Percentiles rank a stretch among this genome's conserved stretches.
phyloP scores from a whole-genome alignment of 1,140 invertebrate species.

The Polypedilum vanderplanki region DNA sequence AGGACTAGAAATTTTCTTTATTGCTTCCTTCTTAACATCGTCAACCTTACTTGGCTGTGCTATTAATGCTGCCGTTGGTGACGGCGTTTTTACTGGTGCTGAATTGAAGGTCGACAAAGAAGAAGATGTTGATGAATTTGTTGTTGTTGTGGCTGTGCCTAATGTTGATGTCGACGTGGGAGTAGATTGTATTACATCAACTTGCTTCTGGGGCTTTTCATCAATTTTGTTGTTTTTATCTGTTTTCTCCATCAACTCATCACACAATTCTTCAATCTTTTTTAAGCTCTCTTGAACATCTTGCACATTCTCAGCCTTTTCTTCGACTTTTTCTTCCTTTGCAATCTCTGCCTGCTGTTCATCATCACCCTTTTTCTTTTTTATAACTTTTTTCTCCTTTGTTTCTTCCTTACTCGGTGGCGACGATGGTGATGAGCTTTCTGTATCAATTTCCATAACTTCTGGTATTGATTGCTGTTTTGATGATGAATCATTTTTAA shows the following conservation, averaged over 20 bases:
- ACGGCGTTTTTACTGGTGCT: too few species aligned
- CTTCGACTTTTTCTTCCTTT: conserved; percentile 31
- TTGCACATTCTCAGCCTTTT: conserved; percentile 43
- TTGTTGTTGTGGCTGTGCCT: too few species aligned
- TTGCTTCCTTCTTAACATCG: conserved; percentile 36
- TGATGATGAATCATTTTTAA: conserved; percentile 37
- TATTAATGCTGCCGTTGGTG: too few species aligned
- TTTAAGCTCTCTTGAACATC: conserved; percentile 43
- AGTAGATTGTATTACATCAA: conserved; percentile 25
- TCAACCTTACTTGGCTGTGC: conserved; percentile 34
- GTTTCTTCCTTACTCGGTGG: conserved; percentile 32
- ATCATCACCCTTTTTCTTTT: too few species aligned
- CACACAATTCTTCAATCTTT: conserved; percentile 39
- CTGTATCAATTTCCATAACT: conserved; percentile 37
- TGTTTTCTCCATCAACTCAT: conserved; percentile 41
- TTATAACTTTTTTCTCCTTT: conserved; percentile 34
- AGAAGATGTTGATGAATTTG: too few species aligned
- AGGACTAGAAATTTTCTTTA: conserved; percentile 35
- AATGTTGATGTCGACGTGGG: too few species aligned
- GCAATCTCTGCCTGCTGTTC: too few species aligned
- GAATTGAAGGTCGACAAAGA: too few species aligned
- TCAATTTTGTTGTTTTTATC: conserved; percentile 31
- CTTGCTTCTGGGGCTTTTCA: conserved; percentile 34
- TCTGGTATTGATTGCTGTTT: conserved; percentile 43
- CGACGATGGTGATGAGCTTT: conserved; percentile 31